Percentiles rank a stretch among this genome's conserved stretches.
These are phyloP conservation scores for Yponomeuta malinellus DNA, from an alignment of 2,888 invertebrate genomes.

Conservation along the genomic window DNA sequence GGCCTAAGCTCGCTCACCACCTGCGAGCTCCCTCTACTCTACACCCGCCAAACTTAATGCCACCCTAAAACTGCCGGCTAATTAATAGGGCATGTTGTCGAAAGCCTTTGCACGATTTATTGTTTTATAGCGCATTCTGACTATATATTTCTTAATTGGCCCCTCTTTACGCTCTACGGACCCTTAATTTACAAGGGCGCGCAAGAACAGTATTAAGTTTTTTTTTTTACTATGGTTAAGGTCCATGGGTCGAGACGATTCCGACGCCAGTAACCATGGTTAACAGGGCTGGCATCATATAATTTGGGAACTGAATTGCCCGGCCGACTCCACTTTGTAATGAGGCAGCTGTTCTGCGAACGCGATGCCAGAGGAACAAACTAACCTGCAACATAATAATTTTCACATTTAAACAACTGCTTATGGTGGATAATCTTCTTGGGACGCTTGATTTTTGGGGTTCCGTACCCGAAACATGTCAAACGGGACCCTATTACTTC, in stretches of 20 bases:
- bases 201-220: slow-evolving; percentile 52
- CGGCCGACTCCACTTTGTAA: slow-evolving; percentile 36
- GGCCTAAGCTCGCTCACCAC: background rate
- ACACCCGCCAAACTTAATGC: background rate
- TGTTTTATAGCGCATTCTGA: slow-evolving; percentile 66
- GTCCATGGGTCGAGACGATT: slow-evolving; percentile 24
- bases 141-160: slow-evolving; percentile 71
- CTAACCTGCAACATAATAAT: slow-evolving; percentile 48
- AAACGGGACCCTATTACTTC: too few relatives aligned
- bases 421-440: slow-evolving; percentile 38
- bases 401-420: slow-evolving; percentile 63
- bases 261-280: slow-evolving; percentile 26
- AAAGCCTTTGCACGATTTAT: slow-evolving; percentile 67
- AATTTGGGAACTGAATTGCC: slow-evolving; percentile 47
- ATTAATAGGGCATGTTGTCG: slow-evolving; percentile 62
- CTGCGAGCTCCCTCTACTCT: background rate
- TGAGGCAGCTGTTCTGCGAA: slow-evolving; percentile 48
- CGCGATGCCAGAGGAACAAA: slow-evolving; percentile 14
- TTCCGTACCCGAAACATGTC: too few relatives aligned
- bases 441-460: slow-evolving; percentile 32
- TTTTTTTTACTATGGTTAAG: slow-evolving; percentile 41
- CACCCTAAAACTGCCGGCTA: slow-evolving; percentile 46
- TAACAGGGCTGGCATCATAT: slow-evolving; percentile 55
- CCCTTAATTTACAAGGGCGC: slow-evolving; percentile 69
- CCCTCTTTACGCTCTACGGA: slow-evolving; percentile 58